Evolutionary conservation across 1,140 invertebrate species (phyloP), one percentile per base, ranked within the genome.

Genomic region (Musca domestica): DNA sequence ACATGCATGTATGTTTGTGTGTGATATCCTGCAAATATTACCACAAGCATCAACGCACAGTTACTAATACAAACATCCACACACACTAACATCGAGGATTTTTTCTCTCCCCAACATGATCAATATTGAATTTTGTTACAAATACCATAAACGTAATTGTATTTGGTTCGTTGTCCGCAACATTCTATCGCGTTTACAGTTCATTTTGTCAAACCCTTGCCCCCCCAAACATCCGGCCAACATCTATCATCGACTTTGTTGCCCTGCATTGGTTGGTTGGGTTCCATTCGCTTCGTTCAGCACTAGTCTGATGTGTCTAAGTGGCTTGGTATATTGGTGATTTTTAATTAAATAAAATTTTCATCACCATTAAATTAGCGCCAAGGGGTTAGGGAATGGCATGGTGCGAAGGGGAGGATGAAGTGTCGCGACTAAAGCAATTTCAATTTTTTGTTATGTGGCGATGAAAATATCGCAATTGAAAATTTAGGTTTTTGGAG

Each of bases 271-370:
- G 22, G 52, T 56, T 52, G 22, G 22, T 56, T 56, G 10, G 22
- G 19, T 51, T 51, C 49, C 19, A 4, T 51, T 51, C 47, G 19
- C 19, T 20, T 51, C 49, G 19, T 51, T 51, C 19, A 27, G 14
- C 2, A 27, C 23, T 2, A 56, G 14, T 27, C 15, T 56, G 10
- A n/a, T 56, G 34, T 41, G 34, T 41, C 34, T 41, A 41, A 41
- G 34, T 41, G 34, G 34, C 34, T 30, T 27, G 23, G 22, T 25
- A 3, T 56, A n/a, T 56, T 56, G 22, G 19, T 56, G 19, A 41
- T 56, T 56, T 56, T 56, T 56, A 56, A 56, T 56, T 56, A 56
- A 56, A 56, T 56, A 56, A 56, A 56, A 56, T 27, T 56, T 56
- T 56, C 52, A 56, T 56, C 52, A 56, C 34, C 34, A 41, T 41